Percentiles rank a stretch among this genome's conserved stretches.
Conservation (phyloP, 2,888 invertebrate genomes). For the Ypsolopha sequella region DNA sequence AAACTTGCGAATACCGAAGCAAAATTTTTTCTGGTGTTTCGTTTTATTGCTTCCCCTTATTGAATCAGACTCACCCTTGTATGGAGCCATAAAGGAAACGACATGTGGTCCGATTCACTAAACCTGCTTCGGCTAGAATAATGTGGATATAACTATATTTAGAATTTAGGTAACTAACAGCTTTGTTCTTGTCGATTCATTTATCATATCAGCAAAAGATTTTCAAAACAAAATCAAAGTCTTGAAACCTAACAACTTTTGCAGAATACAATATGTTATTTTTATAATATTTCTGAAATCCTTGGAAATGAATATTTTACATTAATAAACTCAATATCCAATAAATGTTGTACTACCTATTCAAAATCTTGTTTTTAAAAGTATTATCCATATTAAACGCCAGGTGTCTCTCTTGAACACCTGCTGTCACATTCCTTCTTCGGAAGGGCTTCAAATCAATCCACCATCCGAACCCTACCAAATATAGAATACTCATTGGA, state of each 20-base stretch:
- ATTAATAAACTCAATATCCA: not conserved
- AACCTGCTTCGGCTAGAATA: conserved; percentile 29
- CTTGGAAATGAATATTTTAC: not conserved
- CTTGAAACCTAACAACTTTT: not conserved
- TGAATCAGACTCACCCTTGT: conserved; percentile 24
- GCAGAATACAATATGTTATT: not conserved
- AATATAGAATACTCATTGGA: conserved; percentile 11
- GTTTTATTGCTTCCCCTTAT: not conserved
- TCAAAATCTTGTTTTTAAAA: not conserved
- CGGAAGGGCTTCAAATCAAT: conserved; percentile 36
- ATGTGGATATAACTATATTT: conserved; percentile 20
- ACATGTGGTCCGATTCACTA: conserved; percentile 58
- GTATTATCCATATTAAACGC: conserved; percentile 25
- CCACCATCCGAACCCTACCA: conserved; percentile 17
- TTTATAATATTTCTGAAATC: not conserved
- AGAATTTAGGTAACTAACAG: not conserved
- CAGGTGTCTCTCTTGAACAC: conserved; percentile 33
- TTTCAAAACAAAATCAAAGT: not conserved
- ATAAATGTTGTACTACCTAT: not conserved
- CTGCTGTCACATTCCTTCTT: conserved; percentile 58
- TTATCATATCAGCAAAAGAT: not conserved
- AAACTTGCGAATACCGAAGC: not conserved
- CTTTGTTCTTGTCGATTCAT: not conserved
- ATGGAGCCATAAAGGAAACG: conserved; percentile 58
- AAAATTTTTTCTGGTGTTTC: too few species aligned